Evolutionary conservation across 53 echinoderm and acorn worm species (phyloP).

Genomic region (Echinarachnius parma): DNA sequence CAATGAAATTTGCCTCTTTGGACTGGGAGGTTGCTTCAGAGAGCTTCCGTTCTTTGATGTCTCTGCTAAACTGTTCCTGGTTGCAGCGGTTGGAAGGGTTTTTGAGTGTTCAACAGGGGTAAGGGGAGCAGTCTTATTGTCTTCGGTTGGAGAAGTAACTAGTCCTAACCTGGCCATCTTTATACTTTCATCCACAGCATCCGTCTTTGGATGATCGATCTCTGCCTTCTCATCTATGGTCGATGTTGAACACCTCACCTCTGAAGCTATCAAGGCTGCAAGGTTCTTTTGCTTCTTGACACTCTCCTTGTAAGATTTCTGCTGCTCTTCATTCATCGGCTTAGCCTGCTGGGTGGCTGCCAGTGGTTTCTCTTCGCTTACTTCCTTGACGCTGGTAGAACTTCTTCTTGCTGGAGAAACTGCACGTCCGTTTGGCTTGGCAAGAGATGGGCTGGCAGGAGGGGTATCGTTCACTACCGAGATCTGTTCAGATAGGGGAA

Average conservation of each 20-base stretch:
- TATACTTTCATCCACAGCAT: conserved; percentile 46
- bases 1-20: not conserved
- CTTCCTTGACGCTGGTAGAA: conserved; percentile 38
- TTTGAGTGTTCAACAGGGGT: conserved; percentile 15
- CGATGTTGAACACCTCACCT: not conserved
- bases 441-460: conserved; percentile 7
- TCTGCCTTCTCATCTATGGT: conserved; percentile 3
- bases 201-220: conserved; percentile 34
- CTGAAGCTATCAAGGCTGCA: conserved; percentile 24
- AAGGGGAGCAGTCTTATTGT: not conserved
- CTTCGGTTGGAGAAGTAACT: not conserved
- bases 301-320: conserved; percentile 25
- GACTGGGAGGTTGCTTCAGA: not conserved
- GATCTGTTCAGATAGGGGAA: conserved; percentile 82
- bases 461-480: conserved; percentile 63
- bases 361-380: conserved; percentile 34
- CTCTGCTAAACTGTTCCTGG: not conserved
- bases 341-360: not conserved
- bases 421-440: conserved; percentile 24
- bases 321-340: not conserved
- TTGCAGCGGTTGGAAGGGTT: not conserved
- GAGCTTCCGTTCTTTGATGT: not conserved
- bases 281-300: conserved; percentile 42
- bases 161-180: conserved; percentile 44
- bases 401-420: conserved; percentile 15